These are phyloP conservation scores for Hedychridium roseum DNA, from an alignment of 2,888 invertebrate species.

Conservation along the genomic window DNA sequence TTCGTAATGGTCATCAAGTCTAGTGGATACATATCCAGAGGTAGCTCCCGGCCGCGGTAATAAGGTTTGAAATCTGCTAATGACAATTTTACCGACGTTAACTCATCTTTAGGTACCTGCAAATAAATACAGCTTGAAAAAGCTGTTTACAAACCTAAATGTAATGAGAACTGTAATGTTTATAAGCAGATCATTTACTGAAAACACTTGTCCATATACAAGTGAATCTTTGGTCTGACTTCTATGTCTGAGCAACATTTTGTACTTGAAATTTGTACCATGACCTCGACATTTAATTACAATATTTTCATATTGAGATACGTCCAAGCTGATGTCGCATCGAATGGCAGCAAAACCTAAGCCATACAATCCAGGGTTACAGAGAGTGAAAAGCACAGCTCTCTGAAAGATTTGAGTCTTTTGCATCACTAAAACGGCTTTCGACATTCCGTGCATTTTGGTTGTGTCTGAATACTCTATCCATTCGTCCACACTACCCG, in stretches of 20 bases:
- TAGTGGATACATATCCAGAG: conserved; percentile 54
- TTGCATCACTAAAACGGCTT: conserved; percentile 60
- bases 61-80: conserved; percentile 62
- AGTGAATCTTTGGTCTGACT: conserved; percentile 51
- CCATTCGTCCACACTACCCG: conserved; percentile 54
- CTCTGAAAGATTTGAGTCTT: conserved; percentile 58
- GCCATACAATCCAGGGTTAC: conserved; percentile 63
- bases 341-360: conserved; percentile 62
- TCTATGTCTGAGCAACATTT: conserved; percentile 61
- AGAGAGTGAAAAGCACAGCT: conserved; percentile 62
- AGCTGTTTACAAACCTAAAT: not conserved
- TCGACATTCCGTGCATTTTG: conserved; percentile 60
- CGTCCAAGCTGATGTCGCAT: conserved; percentile 51
- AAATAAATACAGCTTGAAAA: conserved; percentile 28
- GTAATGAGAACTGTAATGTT: not conserved
- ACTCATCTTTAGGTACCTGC: conserved; percentile 53
- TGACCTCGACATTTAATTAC: conserved; percentile 58
- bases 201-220: conserved; percentile 60
- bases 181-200: conserved; percentile 37
- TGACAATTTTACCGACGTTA: conserved; percentile 52
- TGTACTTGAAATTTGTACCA: conserved; percentile 59
- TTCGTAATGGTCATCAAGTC: conserved; percentile 59
- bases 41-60: conserved; percentile 56
- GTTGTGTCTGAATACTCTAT: conserved; percentile 62
- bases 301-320: conserved; percentile 49